Evolutionary conservation across 2,113 vertebrate genomes (phyloP).

Genomic region (Candoia aspera): DNA sequence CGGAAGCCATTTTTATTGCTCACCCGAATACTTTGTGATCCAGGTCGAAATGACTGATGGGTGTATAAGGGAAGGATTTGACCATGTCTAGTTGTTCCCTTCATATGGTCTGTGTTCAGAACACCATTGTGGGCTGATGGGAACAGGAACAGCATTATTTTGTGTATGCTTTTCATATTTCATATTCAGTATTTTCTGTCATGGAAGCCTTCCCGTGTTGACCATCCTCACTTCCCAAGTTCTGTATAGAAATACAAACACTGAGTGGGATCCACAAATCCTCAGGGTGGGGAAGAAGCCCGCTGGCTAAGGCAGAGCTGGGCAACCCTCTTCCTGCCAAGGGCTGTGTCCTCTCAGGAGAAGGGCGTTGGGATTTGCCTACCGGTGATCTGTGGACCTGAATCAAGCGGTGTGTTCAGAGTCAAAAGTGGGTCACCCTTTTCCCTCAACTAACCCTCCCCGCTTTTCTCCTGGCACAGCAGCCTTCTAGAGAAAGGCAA

Average conservation of each 20-base stretch:
- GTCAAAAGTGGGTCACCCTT: neutral
- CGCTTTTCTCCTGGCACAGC: neutral
- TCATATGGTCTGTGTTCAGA: neutral
- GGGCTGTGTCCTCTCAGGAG: too few relatives aligned
- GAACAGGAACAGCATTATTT: neutral
- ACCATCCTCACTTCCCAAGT: neutral
- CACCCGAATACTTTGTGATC: neutral
- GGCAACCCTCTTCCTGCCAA: too few relatives aligned
- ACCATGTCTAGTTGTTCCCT: neutral
- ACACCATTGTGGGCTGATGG: neutral
- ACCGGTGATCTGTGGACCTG: too few relatives aligned
- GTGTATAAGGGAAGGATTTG: neutral
- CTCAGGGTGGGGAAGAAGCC: neutral
- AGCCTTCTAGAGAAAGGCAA: neutral
- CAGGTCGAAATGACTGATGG: conserved; percentile 6
- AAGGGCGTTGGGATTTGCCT: too few relatives aligned
- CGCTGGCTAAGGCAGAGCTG: neutral
- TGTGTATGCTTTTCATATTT: neutral
- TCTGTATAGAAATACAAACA: neutral
- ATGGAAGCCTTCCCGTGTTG: neutral
- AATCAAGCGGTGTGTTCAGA: neutral
- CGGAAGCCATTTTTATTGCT: conserved; percentile 40
- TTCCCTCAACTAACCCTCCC: neutral
- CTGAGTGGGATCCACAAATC: neutral
- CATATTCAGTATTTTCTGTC: neutral